Evolutionary conservation across 2,888 invertebrate genomes (phyloP).

Genomic region (Lepidocyrtoides sp.): DNA sequence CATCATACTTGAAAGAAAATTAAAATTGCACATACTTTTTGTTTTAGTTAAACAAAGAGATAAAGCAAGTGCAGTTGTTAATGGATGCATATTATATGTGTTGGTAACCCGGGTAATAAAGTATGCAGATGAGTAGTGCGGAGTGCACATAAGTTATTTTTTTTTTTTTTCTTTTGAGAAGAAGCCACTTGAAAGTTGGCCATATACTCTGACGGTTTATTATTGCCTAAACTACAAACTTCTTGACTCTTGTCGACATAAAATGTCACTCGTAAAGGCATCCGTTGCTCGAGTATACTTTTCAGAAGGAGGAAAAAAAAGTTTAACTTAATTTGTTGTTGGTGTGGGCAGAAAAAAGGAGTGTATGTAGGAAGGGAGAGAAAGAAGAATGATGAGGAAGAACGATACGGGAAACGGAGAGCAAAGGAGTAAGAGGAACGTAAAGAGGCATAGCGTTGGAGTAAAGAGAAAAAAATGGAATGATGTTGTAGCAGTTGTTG

Average conservation of each 20-base stretch:
- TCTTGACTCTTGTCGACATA: conserved; percentile 15
- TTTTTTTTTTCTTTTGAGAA: neutral
- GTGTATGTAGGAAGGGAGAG: neutral
- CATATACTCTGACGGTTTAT: neutral
- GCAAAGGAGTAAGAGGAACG: neutral
- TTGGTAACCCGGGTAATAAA: neutral
- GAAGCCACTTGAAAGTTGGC: neutral
- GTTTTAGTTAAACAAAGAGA: too few relatives aligned
- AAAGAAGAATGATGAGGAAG: neutral
- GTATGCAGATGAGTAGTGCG: too few relatives aligned
- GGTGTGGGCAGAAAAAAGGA: conserved; percentile 45
- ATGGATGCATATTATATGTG: neutral
- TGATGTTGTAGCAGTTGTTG: too few relatives aligned
- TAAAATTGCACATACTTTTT: too few relatives aligned
- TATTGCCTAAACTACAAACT: neutral
- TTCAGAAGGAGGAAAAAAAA: neutral
- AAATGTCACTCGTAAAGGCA: neutral
- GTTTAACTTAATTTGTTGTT: neutral
- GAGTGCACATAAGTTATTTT: too few relatives aligned
- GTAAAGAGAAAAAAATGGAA: too few relatives aligned
- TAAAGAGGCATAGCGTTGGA: too few relatives aligned
- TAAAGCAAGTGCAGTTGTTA: neutral
- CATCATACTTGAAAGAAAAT: too few relatives aligned
- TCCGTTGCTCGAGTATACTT: neutral
- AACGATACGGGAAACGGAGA: neutral